These are phyloP conservation scores for Papilio helenus DNA, from an alignment of 1,140 invertebrate genomes.

Conservation along the genomic window DNA sequence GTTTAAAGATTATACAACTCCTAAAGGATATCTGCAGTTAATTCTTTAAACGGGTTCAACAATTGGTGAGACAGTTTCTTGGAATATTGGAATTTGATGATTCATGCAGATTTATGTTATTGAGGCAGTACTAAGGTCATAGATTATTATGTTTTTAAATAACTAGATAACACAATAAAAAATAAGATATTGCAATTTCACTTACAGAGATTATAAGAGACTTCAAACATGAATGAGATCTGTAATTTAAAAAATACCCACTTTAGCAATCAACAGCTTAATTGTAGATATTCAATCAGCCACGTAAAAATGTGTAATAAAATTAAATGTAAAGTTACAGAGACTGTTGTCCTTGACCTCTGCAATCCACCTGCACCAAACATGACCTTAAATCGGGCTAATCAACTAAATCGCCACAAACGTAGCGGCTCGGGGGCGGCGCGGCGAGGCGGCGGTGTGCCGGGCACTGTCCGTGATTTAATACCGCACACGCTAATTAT, in stretches of 20 bases:
- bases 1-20: slow-evolving; percentile 61
- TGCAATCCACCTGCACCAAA: slow-evolving; percentile 66
- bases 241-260: too few relatives aligned
- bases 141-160: background rate
- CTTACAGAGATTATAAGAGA: too few relatives aligned
- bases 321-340: background rate
- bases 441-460: slow-evolving; percentile 44
- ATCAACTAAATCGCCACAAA: slow-evolving; percentile 67
- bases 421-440: slow-evolving; percentile 41
- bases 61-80: slow-evolving; percentile 46
- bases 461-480: slow-evolving; percentile 71
- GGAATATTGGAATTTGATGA: slow-evolving; percentile 45
- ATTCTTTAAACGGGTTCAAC: slow-evolving; percentile 44
- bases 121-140: background rate
- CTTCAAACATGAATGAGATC: too few relatives aligned
- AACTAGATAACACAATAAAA: background rate
- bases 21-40: slow-evolving; percentile 49
- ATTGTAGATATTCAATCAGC: too few relatives aligned
- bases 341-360: slow-evolving; percentile 66
- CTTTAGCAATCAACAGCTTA: too few relatives aligned
- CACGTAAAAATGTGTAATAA: background rate
- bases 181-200: too few relatives aligned
- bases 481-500: slow-evolving; percentile 77
- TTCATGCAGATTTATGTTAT: slow-evolving; percentile 25
- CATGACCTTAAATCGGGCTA: slow-evolving; percentile 65